phyloP scores from a whole-genome alignment of 1,140 invertebrate species.

The Galleria mellonella region DNA sequence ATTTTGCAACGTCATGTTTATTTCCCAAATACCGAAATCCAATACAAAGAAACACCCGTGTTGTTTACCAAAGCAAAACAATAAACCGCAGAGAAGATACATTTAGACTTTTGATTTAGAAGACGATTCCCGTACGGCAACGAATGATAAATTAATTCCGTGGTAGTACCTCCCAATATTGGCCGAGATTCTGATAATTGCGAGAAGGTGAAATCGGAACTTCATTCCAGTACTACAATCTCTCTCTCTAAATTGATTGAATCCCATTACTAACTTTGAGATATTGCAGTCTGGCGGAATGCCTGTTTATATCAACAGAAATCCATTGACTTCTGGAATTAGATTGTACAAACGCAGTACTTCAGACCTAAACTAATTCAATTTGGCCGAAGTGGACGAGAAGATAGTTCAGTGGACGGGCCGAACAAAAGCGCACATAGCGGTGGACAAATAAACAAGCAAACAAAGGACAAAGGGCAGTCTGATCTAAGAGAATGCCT shows the following conservation, averaged over 20 bases:
- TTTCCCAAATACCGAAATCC: conserved; percentile 6
- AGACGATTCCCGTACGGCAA: conserved; percentile 1
- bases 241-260: not conserved
- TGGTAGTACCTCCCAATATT: not conserved
- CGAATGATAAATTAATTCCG: not conserved
- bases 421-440: conserved; percentile 21
- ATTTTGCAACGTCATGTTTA: not conserved
- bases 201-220: too few relatives aligned
- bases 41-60: conserved; percentile 17
- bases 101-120: conserved; percentile 16
- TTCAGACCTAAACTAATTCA: conserved; percentile 42
- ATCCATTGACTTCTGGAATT: conserved; percentile 56
- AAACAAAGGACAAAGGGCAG: conserved; percentile 25
- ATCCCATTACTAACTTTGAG: conserved; percentile 7
- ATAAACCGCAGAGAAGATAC: conserved; percentile 14
- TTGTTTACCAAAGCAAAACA: conserved; percentile 24
- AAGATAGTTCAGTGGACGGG: conserved; percentile 17
- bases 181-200: too few relatives aligned
- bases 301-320: conserved; percentile 24
- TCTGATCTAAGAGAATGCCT: conserved; percentile 11
- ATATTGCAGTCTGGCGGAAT: conserved; percentile 6
- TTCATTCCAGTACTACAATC: too few relatives aligned
- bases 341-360: conserved; percentile 31
- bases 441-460: conserved; percentile 23
- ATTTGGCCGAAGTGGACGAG: conserved; percentile 43